phyloP scores from a whole-genome alignment of 2,797 vertebrate species.

The Enteromius unitaeniatus region DNA sequence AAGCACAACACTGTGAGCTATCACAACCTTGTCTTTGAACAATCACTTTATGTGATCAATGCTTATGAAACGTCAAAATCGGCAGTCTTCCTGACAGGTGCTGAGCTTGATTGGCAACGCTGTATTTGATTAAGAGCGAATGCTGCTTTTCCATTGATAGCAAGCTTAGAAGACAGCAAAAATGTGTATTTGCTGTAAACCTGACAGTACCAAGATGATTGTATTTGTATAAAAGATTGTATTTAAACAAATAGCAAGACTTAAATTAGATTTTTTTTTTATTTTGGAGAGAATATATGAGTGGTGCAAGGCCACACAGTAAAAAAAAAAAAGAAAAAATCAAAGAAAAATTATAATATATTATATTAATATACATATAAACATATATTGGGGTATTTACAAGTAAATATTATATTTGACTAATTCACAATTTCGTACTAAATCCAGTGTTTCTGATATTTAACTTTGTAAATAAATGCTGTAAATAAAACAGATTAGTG shows the following conservation, averaged over 20 bases:
- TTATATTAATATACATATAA: too few species aligned
- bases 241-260: constrained; percentile 3
- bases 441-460: neutral
- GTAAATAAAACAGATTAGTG: neutral
- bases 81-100: constrained; percentile 74
- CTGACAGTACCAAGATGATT: neutral
- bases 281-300: neutral
- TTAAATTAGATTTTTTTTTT: neutral
- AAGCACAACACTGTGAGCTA: constrained; percentile 66
- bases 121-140: constrained; percentile 58
- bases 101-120: constrained; percentile 57
- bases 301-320: neutral
- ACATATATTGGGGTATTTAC: neutral
- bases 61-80: constrained; percentile 73
- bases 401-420: neutral
- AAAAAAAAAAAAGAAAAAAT: neutral
- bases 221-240: neutral
- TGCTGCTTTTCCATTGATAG: constrained; percentile 46
- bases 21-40: constrained; percentile 69
- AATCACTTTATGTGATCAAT: constrained; percentile 78
- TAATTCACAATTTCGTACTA: neutral
- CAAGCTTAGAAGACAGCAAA: constrained; percentile 34
- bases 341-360: too few species aligned
- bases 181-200: constrained; percentile 36
- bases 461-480: neutral